These are phyloP conservation scores for Callorhinus ursinus DNA, from an alignment of 2,113 vertebrate species.

Conservation along the genomic window DNA sequence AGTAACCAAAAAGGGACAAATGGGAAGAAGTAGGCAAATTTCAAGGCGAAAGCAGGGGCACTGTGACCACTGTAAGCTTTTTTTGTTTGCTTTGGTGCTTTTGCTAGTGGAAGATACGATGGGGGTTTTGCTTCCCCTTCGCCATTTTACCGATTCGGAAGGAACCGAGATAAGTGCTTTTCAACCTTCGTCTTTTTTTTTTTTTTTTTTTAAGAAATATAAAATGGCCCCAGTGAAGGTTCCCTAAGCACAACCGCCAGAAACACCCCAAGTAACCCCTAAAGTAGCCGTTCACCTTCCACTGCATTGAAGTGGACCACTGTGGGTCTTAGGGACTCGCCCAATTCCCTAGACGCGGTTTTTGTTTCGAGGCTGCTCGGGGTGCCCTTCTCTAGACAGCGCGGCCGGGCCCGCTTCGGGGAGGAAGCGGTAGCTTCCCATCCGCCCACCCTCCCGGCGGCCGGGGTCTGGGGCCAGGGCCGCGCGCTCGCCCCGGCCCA, in stretches of 20 bases:
- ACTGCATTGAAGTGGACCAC: neutral
- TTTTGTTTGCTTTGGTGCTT: constrained; percentile 73
- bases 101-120: constrained; percentile 67
- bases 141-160: constrained; percentile 80
- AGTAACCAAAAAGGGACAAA: constrained; percentile 72
- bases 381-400: constrained; percentile 35
- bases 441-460: constrained; percentile 22
- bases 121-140: constrained; percentile 78
- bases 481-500: constrained; percentile 39
- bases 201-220: constrained; percentile 59
- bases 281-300: neutral
- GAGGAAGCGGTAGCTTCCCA: constrained; percentile 22
- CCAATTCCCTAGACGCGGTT: constrained; percentile 39
- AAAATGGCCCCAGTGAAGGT: constrained; percentile 81
- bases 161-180: constrained; percentile 85
- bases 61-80: constrained; percentile 55
- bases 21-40: constrained; percentile 47
- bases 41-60: constrained; percentile 63
- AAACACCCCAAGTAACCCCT: neutral
- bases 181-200: constrained; percentile 82
- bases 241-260: constrained; percentile 42
- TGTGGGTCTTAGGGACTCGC: neutral
- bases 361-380: constrained; percentile 14
- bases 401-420: constrained; percentile 28
- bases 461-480: neutral